Percentiles rank a stretch among this genome's conserved stretches.
Evolutionary conservation across 2,113 vertebrate genomes (phyloP).

Genomic region (Notothenia coriiceps): DNA sequence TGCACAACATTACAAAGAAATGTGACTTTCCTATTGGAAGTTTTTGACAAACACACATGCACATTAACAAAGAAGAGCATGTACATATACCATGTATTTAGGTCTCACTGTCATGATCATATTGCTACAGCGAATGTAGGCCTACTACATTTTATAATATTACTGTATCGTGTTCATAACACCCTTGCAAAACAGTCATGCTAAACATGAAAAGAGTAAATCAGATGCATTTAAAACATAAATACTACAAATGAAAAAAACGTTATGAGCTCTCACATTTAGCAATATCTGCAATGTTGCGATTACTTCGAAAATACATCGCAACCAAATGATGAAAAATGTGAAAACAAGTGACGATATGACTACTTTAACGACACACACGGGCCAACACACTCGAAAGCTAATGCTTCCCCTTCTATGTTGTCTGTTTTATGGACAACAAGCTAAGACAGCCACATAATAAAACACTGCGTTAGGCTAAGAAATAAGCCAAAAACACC

Average conservation of each 20-base stretch:
- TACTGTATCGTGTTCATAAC: background rate
- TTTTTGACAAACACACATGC: background rate
- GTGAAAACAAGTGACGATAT: background rate
- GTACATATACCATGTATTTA: background rate
- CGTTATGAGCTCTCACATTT: background rate
- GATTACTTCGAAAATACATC: background rate
- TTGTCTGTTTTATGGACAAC: background rate
- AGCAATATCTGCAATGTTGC: background rate
- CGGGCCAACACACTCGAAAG: background rate
- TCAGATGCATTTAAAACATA: too few species aligned
- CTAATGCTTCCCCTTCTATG: background rate
- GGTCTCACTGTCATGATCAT: background rate
- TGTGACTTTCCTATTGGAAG: background rate
- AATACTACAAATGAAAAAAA: background rate
- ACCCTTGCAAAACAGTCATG: background rate
- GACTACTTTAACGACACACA: background rate
- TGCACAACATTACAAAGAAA: background rate
- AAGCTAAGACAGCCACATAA: background rate
- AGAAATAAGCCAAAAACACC: background rate
- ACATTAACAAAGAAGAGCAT: too few species aligned
- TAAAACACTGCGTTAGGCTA: fast-evolving
- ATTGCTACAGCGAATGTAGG: background rate
- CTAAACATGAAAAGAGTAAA: too few species aligned
- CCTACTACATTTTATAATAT: background rate
- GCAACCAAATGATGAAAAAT: background rate